Evolutionary conservation across 2,888 invertebrate species (phyloP), one percentile per base, ranked within the genome.

Genomic region (Tethea ocularis): DNA sequence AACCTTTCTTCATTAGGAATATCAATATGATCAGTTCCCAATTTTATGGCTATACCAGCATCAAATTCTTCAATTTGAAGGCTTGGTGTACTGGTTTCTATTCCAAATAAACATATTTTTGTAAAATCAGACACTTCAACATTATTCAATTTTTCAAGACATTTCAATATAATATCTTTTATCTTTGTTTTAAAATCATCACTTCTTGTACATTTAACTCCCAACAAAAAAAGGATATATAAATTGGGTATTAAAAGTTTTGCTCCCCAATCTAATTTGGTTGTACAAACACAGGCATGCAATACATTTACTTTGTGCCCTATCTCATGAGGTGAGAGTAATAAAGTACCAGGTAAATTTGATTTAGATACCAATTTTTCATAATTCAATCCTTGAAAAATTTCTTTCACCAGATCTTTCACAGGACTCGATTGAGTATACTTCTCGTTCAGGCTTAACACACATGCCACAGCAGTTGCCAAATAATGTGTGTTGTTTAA

Each of bases 381-480:
- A 72, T 73, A 78, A 62, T 84, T 73, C 68, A 93, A 84, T 26
- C 78, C 61, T 57, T 82, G 71, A 54, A 90, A 88, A 57, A 83
- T 73, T 15, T 83, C 77, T 61, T 72, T 77, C 0, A 81, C 61
- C 56, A 90, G 68, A 29, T 61, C 77, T 56, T 83, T 78, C 22
- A 93, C 82, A 57, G 77, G 63, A 63, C 88, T 86, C 57, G 90
- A 73, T 17, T 89, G 71, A 17, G 88, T 82, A 78, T 94, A 94
- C 56, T 86, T 89, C 56, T 93, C 89, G 74, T 92, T 86, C 29
- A 96, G 81, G 60, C 82, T 83, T 64, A 94, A 86, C 3, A 94
- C 87, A 79, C 95, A 96, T 33, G 93, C 86, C 24, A 93, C 90
- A 57, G 94, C 94, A 59, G 95, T 88, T 22, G 87, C 75, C 57